phyloP scores from a whole-genome alignment of 2,113 vertebrate species.

The Brachionichthys hirsutus region DNA sequence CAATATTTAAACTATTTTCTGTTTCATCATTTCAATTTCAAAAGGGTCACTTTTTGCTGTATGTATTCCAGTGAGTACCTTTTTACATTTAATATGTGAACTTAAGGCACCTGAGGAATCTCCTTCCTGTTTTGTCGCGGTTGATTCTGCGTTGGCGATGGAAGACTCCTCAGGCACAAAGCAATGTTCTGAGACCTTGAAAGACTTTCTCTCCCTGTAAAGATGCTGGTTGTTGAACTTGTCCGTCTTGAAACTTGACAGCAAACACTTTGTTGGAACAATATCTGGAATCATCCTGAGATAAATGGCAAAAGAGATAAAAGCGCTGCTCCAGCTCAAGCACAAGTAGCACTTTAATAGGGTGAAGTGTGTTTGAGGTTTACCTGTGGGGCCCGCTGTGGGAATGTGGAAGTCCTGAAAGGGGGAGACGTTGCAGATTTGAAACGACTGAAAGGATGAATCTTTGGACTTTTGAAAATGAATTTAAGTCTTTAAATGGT shows the following conservation, averaged over 20 bases:
- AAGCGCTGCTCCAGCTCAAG: background rate
- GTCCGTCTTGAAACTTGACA: constrained; percentile 13
- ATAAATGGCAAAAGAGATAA: constrained; percentile 7
- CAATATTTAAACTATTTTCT: background rate
- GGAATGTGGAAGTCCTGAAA: constrained; percentile 50
- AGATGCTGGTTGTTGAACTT: constrained; percentile 3
- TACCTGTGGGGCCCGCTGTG: constrained; percentile 51
- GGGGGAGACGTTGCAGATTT: background rate
- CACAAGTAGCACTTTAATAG: background rate
- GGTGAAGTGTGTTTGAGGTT: background rate
- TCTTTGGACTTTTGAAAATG: background rate
- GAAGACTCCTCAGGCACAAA: constrained; percentile 21
- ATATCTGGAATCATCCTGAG: constrained; percentile 42
- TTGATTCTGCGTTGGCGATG: background rate
- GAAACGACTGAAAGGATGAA: background rate
- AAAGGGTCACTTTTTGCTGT: no score
- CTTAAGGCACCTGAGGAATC: constrained; percentile 17
- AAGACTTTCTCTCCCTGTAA: constrained; percentile 31
- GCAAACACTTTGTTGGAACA: constrained; percentile 23
- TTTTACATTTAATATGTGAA: background rate
- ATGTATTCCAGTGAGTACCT: no score
- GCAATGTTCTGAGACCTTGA: constrained; percentile 9
- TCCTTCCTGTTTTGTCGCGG: constrained; percentile 6
- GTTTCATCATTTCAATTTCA: background rate
- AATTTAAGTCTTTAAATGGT: constrained; percentile 8